Conservation (phyloP, 2,888 invertebrate genomes). For the Aphodius sticticus region DNA sequence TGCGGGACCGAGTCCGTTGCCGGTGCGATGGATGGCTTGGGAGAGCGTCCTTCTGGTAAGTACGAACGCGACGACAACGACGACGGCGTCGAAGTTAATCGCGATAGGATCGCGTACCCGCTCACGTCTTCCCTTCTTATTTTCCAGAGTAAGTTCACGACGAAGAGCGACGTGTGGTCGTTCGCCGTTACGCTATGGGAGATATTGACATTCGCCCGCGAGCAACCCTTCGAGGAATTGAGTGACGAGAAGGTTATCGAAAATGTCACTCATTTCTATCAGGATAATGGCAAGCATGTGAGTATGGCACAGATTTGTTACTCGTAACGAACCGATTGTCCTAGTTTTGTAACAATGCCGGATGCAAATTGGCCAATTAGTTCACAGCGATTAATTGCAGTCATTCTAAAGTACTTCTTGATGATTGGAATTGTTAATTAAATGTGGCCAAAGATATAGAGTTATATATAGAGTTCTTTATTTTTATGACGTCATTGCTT, state of each 20-base stretch:
- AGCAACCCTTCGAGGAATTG: constrained; percentile 82
- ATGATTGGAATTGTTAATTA: constrained; percentile 17
- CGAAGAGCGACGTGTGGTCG: constrained; percentile 89
- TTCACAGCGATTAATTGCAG: background rate
- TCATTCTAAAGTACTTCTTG: background rate
- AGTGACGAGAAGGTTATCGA: constrained; percentile 84
- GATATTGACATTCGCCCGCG: constrained; percentile 81
- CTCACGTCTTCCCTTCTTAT: constrained; percentile 25
- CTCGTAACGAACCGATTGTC: background rate
- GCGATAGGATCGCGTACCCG: background rate
- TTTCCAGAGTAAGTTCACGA: constrained; percentile 79
- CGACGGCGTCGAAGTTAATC: background rate
- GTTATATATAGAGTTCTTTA: no score
- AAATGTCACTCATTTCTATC: constrained; percentile 81
- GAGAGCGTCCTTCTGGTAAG: constrained; percentile 80
- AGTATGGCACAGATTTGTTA: constrained; percentile 50
- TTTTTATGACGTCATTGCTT: no score
- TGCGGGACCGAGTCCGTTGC: constrained; percentile 74
- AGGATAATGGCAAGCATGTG: constrained; percentile 76
- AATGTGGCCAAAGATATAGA: no score
- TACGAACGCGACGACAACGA: constrained; percentile 39
- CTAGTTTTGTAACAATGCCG: background rate
- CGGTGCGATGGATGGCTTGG: constrained; percentile 90
- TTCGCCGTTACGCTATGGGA: constrained; percentile 91
- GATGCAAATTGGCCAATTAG: background rate